Evolutionary conservation across 1,140 invertebrate species (phyloP).

Genomic region (Hyles vespertilio): DNA sequence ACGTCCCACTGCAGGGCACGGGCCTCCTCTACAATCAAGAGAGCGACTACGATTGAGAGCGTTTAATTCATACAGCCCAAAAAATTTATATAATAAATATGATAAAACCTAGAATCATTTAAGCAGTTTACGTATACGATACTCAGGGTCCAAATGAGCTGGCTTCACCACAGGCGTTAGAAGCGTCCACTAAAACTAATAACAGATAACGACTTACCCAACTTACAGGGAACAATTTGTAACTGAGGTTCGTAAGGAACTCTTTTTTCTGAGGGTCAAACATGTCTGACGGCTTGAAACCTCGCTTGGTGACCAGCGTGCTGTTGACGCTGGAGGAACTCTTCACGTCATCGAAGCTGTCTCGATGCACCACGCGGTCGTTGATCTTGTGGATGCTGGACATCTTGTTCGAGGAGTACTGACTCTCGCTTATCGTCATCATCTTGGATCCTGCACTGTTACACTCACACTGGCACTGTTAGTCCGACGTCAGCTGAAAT

Average conservation of each 20-base stretch:
- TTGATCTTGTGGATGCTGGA: constrained; percentile 71
- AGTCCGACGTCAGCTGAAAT: constrained; percentile 1
- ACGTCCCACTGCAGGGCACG: too few relatives aligned
- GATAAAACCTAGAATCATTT: too few relatives aligned
- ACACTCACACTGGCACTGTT: constrained; percentile 22
- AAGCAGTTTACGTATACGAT: too few relatives aligned
- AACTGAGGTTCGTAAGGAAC: constrained; percentile 86
- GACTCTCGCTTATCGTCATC: constrained; percentile 75
- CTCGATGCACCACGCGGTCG: constrained; percentile 67
- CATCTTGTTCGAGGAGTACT: constrained; percentile 72
- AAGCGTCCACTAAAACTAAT: constrained; percentile 40
- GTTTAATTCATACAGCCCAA: too few relatives aligned
- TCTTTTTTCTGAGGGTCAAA: constrained; percentile 86
- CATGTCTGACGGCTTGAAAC: constrained; percentile 90
- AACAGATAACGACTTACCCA: constrained; percentile 78
- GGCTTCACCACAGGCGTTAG: constrained; percentile 30
- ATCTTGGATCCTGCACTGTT: constrained; percentile 36
- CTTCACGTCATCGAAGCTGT: constrained; percentile 69
- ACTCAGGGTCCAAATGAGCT: neutral
- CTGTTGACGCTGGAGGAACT: constrained; percentile 69
- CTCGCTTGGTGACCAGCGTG: constrained; percentile 76
- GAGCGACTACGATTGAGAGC: too few relatives aligned
- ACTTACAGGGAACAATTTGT: constrained; percentile 86
- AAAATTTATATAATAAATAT: too few relatives aligned
- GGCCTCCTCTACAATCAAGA: too few relatives aligned